phyloP scores from a whole-genome alignment of 2,113 vertebrate genomes.

The Coptodon bakossiorum region DNA sequence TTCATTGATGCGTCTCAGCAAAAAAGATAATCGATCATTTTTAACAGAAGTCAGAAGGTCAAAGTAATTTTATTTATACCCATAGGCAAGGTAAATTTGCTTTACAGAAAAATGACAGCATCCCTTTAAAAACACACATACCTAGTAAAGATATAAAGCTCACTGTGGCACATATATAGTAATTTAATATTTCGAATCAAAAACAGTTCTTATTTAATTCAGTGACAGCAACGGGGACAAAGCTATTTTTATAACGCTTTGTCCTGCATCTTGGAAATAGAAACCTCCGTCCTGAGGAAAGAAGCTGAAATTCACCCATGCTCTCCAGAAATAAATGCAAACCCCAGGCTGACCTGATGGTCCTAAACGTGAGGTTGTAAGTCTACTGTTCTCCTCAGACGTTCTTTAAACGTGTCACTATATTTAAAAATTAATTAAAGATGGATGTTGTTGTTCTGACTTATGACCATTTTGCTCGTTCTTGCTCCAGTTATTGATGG shows the following conservation, averaged over 20 bases:
- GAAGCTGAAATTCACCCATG: neutral
- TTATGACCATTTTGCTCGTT: accelerated
- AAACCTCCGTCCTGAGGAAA: too few relatives aligned
- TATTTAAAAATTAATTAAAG: accelerated
- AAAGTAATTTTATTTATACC: too few relatives aligned
- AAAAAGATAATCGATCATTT: neutral
- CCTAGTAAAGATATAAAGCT: too few relatives aligned
- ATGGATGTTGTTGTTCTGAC: neutral
- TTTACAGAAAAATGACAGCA: too few relatives aligned
- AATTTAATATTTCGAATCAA: too few relatives aligned
- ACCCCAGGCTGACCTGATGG: accelerated
- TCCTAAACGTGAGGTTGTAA: accelerated
- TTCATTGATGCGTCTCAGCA: neutral
- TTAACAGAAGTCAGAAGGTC: neutral
- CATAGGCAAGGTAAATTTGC: too few relatives aligned
- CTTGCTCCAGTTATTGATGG: neutral
- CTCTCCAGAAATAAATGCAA: neutral
- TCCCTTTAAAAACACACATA: too few relatives aligned
- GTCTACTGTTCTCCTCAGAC: accelerated
- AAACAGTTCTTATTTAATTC: too few relatives aligned
- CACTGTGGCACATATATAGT: too few relatives aligned
- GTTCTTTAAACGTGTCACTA: accelerated
- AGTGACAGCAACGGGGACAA: too few relatives aligned
- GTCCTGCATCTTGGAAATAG: too few relatives aligned
- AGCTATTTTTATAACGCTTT: too few relatives aligned